A percentile compares a stretch with the other conserved stretches of the same genome.
These are phyloP conservation scores for Heloderma charlesbogerti DNA, from an alignment of 2,113 vertebrate genomes.

Conservation along the genomic window DNA sequence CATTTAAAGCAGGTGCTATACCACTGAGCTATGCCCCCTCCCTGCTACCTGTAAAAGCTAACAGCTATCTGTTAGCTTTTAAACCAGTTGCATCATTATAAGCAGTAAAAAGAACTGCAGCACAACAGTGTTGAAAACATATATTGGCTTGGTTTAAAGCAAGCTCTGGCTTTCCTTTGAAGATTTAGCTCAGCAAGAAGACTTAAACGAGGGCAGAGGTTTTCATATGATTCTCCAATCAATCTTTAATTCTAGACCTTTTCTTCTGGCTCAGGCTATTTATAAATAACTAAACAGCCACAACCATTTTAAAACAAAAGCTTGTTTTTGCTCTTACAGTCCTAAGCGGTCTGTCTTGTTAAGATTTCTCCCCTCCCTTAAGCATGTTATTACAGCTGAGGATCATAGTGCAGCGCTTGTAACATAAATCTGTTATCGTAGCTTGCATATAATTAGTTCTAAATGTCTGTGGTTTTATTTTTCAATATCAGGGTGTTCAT, in stretches of 20 bases:
- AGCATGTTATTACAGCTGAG: constrained; percentile 67
- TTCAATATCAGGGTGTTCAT: constrained; percentile 64
- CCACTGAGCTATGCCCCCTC: too few relatives aligned
- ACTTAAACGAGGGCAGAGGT: constrained; percentile 2
- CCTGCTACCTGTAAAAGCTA: neutral
- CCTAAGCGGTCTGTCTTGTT: constrained; percentile 42
- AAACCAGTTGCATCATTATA: neutral
- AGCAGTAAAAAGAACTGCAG: neutral
- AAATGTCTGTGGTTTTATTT: constrained; percentile 67
- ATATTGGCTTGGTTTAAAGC: neutral
- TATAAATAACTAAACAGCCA: constrained; percentile 43
- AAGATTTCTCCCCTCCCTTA: constrained; percentile 5
- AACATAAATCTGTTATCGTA: constrained; percentile 68
- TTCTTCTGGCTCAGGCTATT: constrained; percentile 28
- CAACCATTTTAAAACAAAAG: constrained; percentile 43
- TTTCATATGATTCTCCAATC: constrained; percentile 4
- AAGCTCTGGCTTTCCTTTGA: neutral
- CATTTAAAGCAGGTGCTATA: too few relatives aligned
- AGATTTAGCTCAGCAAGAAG: neutral
- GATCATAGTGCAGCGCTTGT: constrained; percentile 71
- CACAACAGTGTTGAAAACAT: neutral
- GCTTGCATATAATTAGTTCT: constrained; percentile 74
- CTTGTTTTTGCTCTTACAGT: constrained; percentile 49
- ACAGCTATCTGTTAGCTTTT: neutral
- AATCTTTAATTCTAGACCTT: constrained; percentile 41